Conservation (phyloP, 2,888 invertebrate genomes). For the Congeria kusceri region DNA sequence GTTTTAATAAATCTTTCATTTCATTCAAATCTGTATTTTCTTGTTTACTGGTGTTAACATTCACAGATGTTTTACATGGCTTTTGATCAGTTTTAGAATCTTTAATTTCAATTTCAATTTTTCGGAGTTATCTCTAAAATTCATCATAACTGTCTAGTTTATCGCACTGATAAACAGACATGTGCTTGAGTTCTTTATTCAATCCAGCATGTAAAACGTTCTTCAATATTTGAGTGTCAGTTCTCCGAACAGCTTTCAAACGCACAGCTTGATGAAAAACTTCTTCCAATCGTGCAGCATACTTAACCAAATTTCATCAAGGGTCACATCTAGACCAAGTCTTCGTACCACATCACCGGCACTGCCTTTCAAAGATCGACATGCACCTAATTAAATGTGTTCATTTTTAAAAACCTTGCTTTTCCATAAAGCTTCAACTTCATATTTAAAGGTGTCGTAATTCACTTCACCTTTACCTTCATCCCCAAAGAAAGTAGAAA, state of each 20-base stretch:
- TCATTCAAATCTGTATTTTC: too few species aligned
- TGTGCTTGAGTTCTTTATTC: conserved; percentile 6
- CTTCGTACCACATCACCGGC: conserved; percentile 23
- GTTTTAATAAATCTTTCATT: too few species aligned
- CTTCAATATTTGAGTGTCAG: conserved; percentile 13
- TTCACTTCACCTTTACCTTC: conserved; percentile 19
- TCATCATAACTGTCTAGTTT: conserved; percentile 11
- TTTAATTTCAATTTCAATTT: too few species aligned
- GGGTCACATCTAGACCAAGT: conserved; percentile 9
- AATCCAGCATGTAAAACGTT: conserved; percentile 22
- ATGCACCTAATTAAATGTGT: conserved; percentile 11
- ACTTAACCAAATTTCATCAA: conserved; percentile 2
- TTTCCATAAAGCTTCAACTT: conserved; percentile 5
- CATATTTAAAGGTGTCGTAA: conserved; percentile 21
- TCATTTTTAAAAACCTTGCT: conserved; percentile 13
- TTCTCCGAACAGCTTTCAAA: conserved; percentile 5
- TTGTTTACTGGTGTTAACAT: too few species aligned
- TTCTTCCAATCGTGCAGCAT: conserved; percentile 17
- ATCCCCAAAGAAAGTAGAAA: conserved; percentile 3
- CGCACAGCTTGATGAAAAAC: conserved; percentile 22
- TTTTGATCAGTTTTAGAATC: too few species aligned
- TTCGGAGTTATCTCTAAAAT: conserved; percentile 4
- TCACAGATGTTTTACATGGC: too few species aligned
- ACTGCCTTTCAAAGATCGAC: conserved; percentile 23
- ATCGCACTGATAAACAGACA: conserved; percentile 14